Percentiles rank a stretch among this genome's conserved stretches.
These are phyloP conservation scores for Drosophila ustulata DNA, from an alignment of 2,888 invertebrate genomes.

Conservation along the genomic window DNA sequence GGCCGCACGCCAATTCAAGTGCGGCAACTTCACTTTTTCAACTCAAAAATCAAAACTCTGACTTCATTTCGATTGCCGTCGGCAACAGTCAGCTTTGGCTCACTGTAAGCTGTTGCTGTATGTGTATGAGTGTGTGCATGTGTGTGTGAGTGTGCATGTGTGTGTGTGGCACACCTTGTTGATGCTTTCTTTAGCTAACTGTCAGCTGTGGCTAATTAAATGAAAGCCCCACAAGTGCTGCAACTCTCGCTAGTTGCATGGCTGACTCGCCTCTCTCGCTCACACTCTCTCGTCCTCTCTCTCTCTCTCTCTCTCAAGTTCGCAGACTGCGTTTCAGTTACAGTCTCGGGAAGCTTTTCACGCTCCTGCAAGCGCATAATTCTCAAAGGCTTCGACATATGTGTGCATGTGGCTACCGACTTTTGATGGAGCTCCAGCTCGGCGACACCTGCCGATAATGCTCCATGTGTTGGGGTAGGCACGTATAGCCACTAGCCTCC, in stretches of 20 bases:
- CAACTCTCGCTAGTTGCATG: slow-evolving; percentile 70
- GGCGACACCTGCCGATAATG: slow-evolving; percentile 66
- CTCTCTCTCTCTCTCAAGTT: neutral
- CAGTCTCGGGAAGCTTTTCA: slow-evolving; percentile 42
- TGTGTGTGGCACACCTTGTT: slow-evolving; percentile 31
- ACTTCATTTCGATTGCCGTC: slow-evolving; percentile 39
- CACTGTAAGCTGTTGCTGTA: slow-evolving; percentile 5
- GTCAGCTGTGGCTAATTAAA: slow-evolving; percentile 79
- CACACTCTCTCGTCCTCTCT: neutral
- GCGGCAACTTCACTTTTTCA: slow-evolving; percentile 53
- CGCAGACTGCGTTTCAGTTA: slow-evolving; percentile 12
- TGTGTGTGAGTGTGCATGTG: neutral
- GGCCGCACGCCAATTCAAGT: slow-evolving; percentile 61
- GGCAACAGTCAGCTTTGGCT: slow-evolving; percentile 37
- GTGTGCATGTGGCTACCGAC: slow-evolving; percentile 12
- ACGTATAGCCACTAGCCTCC: slow-evolving; percentile 9
- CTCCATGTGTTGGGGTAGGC: slow-evolving; percentile 40
- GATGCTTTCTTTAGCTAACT: slow-evolving; percentile 71
- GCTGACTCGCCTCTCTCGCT: slow-evolving; percentile 13
- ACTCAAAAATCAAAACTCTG: slow-evolving; percentile 27
- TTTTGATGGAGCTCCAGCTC: slow-evolving; percentile 27
- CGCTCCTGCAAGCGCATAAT: slow-evolving; percentile 65
- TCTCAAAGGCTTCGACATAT: slow-evolving; percentile 52
- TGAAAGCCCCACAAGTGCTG: slow-evolving; percentile 74
- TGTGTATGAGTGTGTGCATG: neutral